Conservation (phyloP, 2,888 invertebrate species). For the Parnassius apollo region DNA sequence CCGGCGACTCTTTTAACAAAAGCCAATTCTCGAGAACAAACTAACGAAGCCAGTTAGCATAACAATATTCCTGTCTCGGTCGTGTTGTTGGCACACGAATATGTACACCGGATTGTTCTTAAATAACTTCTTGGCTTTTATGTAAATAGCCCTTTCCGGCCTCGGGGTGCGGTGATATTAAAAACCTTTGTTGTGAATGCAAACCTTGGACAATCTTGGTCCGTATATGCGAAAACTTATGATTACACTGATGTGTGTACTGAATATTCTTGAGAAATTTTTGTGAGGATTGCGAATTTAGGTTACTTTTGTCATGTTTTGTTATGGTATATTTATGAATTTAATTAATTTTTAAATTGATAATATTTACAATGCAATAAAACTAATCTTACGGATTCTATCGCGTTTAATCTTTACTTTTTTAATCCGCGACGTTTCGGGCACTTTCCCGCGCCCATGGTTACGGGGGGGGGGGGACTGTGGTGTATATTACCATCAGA, state of each 20-base stretch:
- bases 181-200: slow-evolving; percentile 68
- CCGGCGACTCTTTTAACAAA: slow-evolving; percentile 58
- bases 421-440: no score
- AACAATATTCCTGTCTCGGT: slow-evolving; percentile 71
- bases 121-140: slow-evolving; percentile 70
- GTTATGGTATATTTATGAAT: no score
- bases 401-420: no score
- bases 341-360: no score
- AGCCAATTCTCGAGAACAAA: slow-evolving; percentile 74
- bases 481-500: no score
- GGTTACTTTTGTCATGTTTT: neutral
- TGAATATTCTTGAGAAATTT: slow-evolving; percentile 15
- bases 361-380: no score
- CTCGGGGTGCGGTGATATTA: slow-evolving; percentile 71
- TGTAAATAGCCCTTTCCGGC: slow-evolving; percentile 69
- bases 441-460: no score
- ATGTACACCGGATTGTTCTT: slow-evolving; percentile 63
- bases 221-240: slow-evolving; percentile 34
- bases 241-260: slow-evolving; percentile 31
- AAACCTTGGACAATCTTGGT: slow-evolving; percentile 50
- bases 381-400: no score
- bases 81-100: slow-evolving; percentile 49
- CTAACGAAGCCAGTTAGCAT: slow-evolving; percentile 79
- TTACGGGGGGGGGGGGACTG: no score
- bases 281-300: slow-evolving; percentile 14